Percentiles rank a stretch among this genome's conserved stretches.
phyloP scores from a whole-genome alignment of 2,797 vertebrate genomes.

The Anguilla obscura region DNA sequence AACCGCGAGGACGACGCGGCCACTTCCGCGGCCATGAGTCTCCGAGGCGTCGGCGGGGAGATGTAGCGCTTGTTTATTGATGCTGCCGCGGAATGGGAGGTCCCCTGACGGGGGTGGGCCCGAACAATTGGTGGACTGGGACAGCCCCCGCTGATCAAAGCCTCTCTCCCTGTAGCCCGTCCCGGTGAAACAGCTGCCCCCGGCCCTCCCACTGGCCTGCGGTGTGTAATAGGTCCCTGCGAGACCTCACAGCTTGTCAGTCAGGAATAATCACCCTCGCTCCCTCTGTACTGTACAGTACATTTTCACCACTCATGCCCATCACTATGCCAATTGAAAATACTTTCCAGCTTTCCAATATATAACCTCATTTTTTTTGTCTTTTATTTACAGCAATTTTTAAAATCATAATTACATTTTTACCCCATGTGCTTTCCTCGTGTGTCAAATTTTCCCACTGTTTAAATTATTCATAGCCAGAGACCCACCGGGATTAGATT shows the following conservation, averaged over 20 bases:
- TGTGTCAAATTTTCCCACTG: not conserved
- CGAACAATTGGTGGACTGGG: not conserved
- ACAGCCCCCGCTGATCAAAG: slow-evolving; percentile 35
- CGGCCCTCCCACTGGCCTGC: not conserved
- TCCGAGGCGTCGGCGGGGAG: not conserved
- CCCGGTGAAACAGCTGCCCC: slow-evolving; percentile 7
- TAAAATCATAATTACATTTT: not conserved
- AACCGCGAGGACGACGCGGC: not conserved
- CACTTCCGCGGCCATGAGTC: no score
- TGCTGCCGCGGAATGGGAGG: not conserved
- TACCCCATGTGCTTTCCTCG: not conserved
- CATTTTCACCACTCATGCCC: slow-evolving; percentile 36
- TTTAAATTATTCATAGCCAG: slow-evolving; percentile 22
- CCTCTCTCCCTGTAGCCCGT: not conserved
- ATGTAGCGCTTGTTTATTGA: not conserved
- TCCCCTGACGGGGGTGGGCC: not conserved
- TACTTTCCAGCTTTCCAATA: not conserved
- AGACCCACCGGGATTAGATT: slow-evolving; percentile 18
- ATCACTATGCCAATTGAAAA: not conserved
- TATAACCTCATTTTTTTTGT: slow-evolving; percentile 12
- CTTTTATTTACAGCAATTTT: not conserved
- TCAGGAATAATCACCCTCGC: slow-evolving; percentile 19
- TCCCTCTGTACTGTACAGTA: not conserved
- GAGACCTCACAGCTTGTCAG: slow-evolving; percentile 29
- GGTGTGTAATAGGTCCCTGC: slow-evolving; percentile 46